These are phyloP conservation scores for Vespertilio murinus DNA, from an alignment of 2,797 vertebrate genomes.

Conservation along the genomic window DNA sequence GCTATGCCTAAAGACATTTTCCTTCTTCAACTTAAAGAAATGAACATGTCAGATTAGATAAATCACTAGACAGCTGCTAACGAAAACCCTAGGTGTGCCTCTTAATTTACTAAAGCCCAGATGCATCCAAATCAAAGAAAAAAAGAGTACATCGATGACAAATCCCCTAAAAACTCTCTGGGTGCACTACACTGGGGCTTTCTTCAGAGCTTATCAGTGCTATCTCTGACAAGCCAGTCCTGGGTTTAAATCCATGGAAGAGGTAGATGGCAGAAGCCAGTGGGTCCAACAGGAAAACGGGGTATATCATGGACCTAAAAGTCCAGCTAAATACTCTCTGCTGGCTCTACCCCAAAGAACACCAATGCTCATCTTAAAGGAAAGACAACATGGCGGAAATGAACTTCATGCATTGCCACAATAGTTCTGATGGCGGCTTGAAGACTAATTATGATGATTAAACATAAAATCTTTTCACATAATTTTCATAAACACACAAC, in stretches of 20 bases:
- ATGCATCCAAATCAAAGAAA: conserved; percentile 66
- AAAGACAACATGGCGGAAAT: conserved; percentile 13
- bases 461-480: conserved; percentile 56
- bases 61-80: conserved; percentile 71
- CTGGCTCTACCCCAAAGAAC: not conserved
- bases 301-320: not conserved
- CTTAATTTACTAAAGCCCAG: conserved; percentile 70
- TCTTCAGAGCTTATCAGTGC: conserved; percentile 34
- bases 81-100: conserved; percentile 75
- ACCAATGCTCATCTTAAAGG: conserved; percentile 3
- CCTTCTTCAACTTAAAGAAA: conserved; percentile 75
- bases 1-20: conserved; percentile 72
- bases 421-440: conserved; percentile 10
- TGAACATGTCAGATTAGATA: conserved; percentile 69
- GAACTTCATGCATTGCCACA: conserved; percentile 16
- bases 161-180: conserved; percentile 57
- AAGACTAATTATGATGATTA: conserved; percentile 52
- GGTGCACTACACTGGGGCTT: conserved; percentile 16
- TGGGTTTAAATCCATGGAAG: conserved; percentile 49
- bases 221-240: conserved; percentile 54
- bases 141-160: conserved; percentile 56
- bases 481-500: conserved; percentile 60
- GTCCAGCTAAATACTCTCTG: conserved; percentile 1
- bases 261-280: conserved; percentile 36
- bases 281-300: conserved; percentile 12